Base-by-base conservation (phyloP, 2,888 invertebrate genomes). In the Hedya salicella region DNA sequence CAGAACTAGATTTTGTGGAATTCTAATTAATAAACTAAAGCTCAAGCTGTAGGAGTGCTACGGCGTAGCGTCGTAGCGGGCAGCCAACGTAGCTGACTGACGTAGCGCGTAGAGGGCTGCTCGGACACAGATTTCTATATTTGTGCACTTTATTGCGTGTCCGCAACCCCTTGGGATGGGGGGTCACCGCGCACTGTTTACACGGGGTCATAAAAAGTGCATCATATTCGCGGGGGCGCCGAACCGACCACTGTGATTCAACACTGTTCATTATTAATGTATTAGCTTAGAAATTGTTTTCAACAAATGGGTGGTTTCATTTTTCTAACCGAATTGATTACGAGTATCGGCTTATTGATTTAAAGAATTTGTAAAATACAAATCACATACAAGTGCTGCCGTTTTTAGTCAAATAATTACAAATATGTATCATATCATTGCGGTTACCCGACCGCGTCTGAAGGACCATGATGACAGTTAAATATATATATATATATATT, bases 91-190 rank as follows among this genome's bases (percentile, higher is more conserved):
- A 50, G 59, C 36, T 40, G 42, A 14, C 21, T 19, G 50, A 39
- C 52, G 44, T 21, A 56, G 42, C 57, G 17, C 44, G 57, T 17
- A 42, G 66, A 68, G 70, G 53, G 39, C 48, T 19, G 39, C 56
- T n/a, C 39, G 13, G 40, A 14, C 83, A 75, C 74, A 78, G 85
- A 83, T 82, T 83, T 78, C 77, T 78, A 76, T 79, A 82, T 81
- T 81, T 77, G 78, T 77, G 73, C 70, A 73, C 71, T 78, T 77
- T 67, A 69, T 69, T 69, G 65, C 52, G 39, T 44, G 49, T 63
- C 56, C 49, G 50, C 40, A 61, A 42, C 50, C 48, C 19, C 36
- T 49, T 25, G 57, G 68, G 60, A 67, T 9, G 67, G 62, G 64
- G 14, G 56, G 62, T 39, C 50, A 44, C 44, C 48, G 67, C 68